Evolutionary conservation across 2,888 invertebrate species (phyloP).

Genomic region (Torymus aiolomorphi): DNA sequence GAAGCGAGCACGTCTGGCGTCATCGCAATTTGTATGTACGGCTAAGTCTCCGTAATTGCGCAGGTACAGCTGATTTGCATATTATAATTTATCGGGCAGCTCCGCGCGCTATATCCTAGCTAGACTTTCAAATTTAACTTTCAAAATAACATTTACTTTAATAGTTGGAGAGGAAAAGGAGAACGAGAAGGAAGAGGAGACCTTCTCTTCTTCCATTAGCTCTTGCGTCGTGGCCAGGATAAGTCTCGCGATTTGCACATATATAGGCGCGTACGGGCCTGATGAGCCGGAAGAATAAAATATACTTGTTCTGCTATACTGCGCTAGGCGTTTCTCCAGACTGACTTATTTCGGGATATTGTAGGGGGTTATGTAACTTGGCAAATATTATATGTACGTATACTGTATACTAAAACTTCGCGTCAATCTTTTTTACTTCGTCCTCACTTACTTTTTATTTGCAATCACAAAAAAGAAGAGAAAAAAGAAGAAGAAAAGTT

Average conservation of each 20-base stretch:
- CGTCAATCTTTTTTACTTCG: no score
- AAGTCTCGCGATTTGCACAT: slow-evolving; percentile 13
- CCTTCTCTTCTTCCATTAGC: slow-evolving; percentile 22
- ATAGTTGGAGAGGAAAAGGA: not conserved
- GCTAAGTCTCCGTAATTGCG: slow-evolving; percentile 70
- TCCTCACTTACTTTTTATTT: no score
- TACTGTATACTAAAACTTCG: no score
- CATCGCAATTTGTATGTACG: slow-evolving; percentile 68
- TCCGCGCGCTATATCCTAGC: not conserved
- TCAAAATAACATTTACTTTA: slow-evolving; percentile 46
- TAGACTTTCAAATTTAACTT: slow-evolving; percentile 54
- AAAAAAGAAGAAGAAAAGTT: no score
- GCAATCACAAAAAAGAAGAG: no score
- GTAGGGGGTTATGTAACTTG: no score
- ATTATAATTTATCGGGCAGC: slow-evolving; percentile 68
- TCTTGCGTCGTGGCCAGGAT: not conserved
- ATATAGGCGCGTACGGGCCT: not conserved
- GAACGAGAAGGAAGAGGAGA: no score
- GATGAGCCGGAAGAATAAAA: not conserved
- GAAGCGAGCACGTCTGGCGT: not conserved
- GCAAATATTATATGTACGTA: no score
- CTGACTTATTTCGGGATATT: no score
- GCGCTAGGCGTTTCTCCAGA: no score
- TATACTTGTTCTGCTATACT: no score
- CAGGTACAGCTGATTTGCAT: slow-evolving; percentile 66